These are phyloP conservation scores for Enteromius unitaeniatus DNA, from an alignment of 2,797 vertebrate species.

Conservation along the genomic window DNA sequence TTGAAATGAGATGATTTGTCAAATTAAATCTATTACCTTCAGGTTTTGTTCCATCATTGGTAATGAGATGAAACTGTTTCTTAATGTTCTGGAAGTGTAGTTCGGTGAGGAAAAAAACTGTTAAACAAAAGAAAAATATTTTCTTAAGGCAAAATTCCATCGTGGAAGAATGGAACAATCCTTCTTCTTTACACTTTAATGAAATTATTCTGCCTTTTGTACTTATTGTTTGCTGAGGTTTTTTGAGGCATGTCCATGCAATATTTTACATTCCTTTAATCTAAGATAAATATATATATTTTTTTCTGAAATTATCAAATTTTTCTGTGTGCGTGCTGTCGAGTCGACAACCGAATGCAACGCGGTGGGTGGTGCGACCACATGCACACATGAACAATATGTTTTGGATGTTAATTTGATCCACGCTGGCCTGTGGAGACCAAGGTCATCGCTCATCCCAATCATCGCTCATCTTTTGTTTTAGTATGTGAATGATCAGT, in stretches of 20 bases:
- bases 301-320: neutral
- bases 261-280: conserved; percentile 8
- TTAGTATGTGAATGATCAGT: conserved; percentile 47
- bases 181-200: neutral
- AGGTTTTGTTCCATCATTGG: conserved; percentile 30
- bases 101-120: conserved; percentile 36
- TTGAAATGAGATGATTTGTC: conserved; percentile 18
- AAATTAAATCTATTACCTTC: conserved; percentile 7
- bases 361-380: conserved; percentile 7
- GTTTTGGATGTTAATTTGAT: conserved; percentile 45
- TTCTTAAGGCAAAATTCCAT: conserved; percentile 4
- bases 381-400: conserved; percentile 18
- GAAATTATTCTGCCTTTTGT: neutral
- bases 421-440: conserved; percentile 38
- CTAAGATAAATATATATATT: neutral
- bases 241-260: conserved; percentile 11
- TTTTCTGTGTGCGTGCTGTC: conserved; percentile 12
- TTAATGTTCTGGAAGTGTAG: conserved; percentile 42
- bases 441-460: neutral
- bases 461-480: conserved; percentile 46
- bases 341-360: conserved; percentile 20
- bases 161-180: conserved; percentile 11
- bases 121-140: conserved; percentile 48
- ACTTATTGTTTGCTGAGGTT: neutral
- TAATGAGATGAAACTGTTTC: conserved; percentile 41